A percentile compares a stretch with the other conserved stretches of the same genome.
phyloP scores from a whole-genome alignment of 2,888 invertebrate genomes.

The Lasioglossum leucozonium region DNA sequence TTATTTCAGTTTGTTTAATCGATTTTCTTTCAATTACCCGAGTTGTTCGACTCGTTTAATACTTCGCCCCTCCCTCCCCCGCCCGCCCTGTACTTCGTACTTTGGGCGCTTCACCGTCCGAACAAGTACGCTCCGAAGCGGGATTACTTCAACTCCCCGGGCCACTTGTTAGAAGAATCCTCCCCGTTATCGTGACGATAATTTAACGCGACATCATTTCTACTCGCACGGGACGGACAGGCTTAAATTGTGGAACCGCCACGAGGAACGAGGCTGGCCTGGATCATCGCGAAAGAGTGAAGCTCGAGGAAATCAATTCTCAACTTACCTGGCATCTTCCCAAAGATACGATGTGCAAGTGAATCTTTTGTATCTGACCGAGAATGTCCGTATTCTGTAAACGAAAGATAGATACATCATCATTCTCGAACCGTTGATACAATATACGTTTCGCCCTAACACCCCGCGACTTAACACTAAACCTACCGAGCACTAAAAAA shows the following conservation, averaged over 20 bases:
- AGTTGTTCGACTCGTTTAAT: neutral
- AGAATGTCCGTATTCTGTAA: conserved; percentile 86
- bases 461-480: neutral
- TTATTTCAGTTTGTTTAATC: conserved; percentile 2
- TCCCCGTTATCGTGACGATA: conserved; percentile 17
- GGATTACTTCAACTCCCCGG: neutral
- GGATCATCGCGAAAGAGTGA: conserved; percentile 57
- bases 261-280: conserved; percentile 40
- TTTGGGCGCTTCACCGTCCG: neutral
- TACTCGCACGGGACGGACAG: conserved; percentile 24
- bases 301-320: conserved; percentile 60
- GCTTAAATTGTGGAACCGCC: conserved; percentile 47
- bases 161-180: conserved; percentile 7
- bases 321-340: conserved; percentile 87
- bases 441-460: neutral
- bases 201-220: conserved; percentile 27
- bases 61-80: too few relatives aligned
- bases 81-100: neutral
- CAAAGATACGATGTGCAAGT: conserved; percentile 87
- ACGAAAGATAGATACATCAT: conserved; percentile 14
- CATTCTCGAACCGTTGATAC: neutral
- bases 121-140: neutral
- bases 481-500: too few relatives aligned
- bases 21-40: conserved; percentile 16
- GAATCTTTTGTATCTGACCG: conserved; percentile 87